Evolutionary conservation across 2,797 vertebrate genomes (phyloP).

Genomic region (Loris lydekkerianus): DNA sequence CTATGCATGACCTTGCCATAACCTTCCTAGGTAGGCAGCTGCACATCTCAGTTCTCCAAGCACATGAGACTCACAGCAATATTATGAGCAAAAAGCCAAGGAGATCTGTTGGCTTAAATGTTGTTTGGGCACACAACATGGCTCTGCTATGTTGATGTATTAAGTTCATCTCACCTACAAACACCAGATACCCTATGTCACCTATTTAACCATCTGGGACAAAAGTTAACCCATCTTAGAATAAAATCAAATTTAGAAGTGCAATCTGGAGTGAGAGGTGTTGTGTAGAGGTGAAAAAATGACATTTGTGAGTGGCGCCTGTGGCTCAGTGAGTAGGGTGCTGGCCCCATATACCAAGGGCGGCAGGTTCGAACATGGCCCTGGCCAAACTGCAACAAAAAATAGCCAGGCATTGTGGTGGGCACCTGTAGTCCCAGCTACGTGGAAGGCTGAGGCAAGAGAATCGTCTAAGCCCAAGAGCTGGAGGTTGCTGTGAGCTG

Average conservation of each 20-base stretch:
- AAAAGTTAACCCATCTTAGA: conserved; percentile 7
- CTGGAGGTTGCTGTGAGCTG: no score
- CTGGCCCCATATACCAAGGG: no score
- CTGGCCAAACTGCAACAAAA: no score
- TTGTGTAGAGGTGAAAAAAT: neutral
- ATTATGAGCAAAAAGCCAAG: neutral
- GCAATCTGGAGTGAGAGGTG: neutral
- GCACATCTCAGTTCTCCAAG: neutral
- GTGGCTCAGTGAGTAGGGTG: no score
- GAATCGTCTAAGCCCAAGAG: no score
- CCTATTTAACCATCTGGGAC: neutral
- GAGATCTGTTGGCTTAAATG: neutral
- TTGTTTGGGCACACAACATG: neutral
- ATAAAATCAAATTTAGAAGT: neutral
- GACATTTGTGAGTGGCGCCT: no score
- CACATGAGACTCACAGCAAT: neutral
- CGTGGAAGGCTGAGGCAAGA: no score
- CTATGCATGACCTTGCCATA: neutral
- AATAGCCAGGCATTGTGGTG: no score
- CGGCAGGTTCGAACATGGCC: no score
- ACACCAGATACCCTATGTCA: neutral
- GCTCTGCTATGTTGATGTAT: neutral
- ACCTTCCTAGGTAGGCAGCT: neutral
- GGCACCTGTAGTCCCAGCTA: no score
- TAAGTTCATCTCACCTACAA: neutral